A percentile compares a stretch with the other conserved stretches of the same genome.
Evolutionary conservation across 2,113 vertebrate genomes (phyloP).

Genomic region (Myotis brandtii): DNA sequence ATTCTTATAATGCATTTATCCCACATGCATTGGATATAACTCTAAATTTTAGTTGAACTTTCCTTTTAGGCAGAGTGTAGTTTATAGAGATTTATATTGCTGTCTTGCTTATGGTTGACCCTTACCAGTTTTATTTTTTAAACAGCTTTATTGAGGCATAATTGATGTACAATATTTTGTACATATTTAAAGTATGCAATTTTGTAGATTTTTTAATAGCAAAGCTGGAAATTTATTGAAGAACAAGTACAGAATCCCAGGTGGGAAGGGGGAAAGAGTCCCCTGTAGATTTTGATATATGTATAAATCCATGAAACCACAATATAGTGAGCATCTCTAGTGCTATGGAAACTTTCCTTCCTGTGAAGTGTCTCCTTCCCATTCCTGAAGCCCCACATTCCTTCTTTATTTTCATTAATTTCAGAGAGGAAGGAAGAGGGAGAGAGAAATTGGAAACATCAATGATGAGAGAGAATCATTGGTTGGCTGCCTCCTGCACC

Average conservation of each 20-base stretch:
- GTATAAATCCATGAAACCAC: neutral
- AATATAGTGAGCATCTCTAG: neutral
- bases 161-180: no score
- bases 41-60: neutral
- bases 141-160: neutral
- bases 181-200: no score
- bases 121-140: neutral
- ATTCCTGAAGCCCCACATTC: neutral
- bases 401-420: no score
- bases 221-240: no score
- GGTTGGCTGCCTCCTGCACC: no score
- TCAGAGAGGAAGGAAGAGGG: no score
- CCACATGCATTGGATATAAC: neutral
- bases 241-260: no score
- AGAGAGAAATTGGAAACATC: no score
- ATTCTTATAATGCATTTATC: neutral
- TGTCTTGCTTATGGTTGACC: neutral
- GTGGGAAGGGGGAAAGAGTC: neutral
- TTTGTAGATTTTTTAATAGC: no score
- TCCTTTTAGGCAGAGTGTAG: neutral
- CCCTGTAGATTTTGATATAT: neutral
- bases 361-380: neutral
- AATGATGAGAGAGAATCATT: no score
- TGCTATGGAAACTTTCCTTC: neutral
- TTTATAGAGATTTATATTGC: neutral